Conservation (phyloP, 2,888 invertebrate species). For the Lacanobia oleracea region DNA sequence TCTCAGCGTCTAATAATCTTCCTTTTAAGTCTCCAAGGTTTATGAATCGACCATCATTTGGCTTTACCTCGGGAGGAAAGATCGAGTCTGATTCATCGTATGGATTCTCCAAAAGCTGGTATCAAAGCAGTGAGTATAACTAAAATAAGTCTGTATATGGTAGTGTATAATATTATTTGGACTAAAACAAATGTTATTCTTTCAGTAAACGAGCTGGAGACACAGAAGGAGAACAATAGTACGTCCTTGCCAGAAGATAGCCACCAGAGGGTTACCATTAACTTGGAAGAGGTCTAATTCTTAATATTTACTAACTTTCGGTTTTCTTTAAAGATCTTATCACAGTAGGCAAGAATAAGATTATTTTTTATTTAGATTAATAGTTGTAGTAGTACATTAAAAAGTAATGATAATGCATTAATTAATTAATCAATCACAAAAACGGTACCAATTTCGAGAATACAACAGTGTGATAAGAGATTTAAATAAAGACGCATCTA, state of each 20-base stretch:
- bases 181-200: slow-evolving; percentile 55
- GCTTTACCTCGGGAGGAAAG: slow-evolving; percentile 81
- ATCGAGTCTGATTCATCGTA: slow-evolving; percentile 82
- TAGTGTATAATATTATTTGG: not conserved
- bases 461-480: slow-evolving; percentile 7
- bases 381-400: not conserved
- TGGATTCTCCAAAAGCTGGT: slow-evolving; percentile 85
- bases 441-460: too few relatives aligned
- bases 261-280: slow-evolving; percentile 77
- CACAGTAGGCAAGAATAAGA: not conserved
- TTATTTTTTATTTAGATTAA: too few relatives aligned
- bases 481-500: not conserved
- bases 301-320: slow-evolving; percentile 68
- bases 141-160: not conserved
- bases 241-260: slow-evolving; percentile 84
- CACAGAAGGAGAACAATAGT: slow-evolving; percentile 78
- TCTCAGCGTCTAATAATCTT: slow-evolving; percentile 75
- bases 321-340: slow-evolving; percentile 16
- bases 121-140: slow-evolving; percentile 84
- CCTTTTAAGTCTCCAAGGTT: slow-evolving; percentile 89
- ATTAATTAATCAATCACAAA: not conserved
- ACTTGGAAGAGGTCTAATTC: slow-evolving; percentile 77
- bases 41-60: slow-evolving; percentile 90
- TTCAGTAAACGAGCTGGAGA: slow-evolving; percentile 91
- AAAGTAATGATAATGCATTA: not conserved